These are phyloP conservation scores for Podarcis raffonei DNA, from an alignment of 2,113 vertebrate genomes.

Conservation along the genomic window DNA sequence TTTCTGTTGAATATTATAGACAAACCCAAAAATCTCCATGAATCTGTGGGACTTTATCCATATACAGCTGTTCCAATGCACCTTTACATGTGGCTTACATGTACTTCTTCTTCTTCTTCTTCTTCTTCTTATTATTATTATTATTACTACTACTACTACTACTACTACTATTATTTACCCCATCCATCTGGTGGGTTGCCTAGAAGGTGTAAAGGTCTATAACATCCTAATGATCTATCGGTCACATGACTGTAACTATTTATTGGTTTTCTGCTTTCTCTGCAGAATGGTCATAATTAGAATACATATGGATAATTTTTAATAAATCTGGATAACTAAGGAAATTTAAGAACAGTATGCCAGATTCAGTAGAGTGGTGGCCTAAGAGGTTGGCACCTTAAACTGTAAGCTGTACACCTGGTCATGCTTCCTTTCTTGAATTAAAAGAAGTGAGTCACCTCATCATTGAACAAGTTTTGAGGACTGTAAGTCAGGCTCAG, in stretches of 20 bases:
- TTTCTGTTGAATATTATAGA: slow-evolving; percentile 47
- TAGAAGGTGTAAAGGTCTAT: neutral
- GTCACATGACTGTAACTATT: neutral
- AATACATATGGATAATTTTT: neutral
- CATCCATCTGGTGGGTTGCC: too few species aligned
- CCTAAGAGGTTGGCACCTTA: too few species aligned
- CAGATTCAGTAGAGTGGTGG: neutral
- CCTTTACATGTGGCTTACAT: neutral
- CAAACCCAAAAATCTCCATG: slow-evolving; percentile 45
- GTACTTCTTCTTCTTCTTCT: too few species aligned
- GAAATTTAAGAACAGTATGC: neutral
- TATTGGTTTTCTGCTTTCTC: neutral
- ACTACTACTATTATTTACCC: too few species aligned
- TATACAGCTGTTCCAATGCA: neutral
- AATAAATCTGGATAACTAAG: neutral
- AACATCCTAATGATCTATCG: neutral
- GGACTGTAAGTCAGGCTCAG: neutral
- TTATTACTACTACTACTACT: too few species aligned
- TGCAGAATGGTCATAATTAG: neutral
- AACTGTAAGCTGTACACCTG: neutral
- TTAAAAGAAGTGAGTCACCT: neutral
- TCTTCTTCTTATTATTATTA: too few species aligned
- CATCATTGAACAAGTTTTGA: neutral
- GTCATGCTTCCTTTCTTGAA: neutral
- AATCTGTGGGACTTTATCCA: slow-evolving; percentile 28